Evolutionary conservation across 2,888 invertebrate species (phyloP).

Genomic region (Acleris sparsana): DNA sequence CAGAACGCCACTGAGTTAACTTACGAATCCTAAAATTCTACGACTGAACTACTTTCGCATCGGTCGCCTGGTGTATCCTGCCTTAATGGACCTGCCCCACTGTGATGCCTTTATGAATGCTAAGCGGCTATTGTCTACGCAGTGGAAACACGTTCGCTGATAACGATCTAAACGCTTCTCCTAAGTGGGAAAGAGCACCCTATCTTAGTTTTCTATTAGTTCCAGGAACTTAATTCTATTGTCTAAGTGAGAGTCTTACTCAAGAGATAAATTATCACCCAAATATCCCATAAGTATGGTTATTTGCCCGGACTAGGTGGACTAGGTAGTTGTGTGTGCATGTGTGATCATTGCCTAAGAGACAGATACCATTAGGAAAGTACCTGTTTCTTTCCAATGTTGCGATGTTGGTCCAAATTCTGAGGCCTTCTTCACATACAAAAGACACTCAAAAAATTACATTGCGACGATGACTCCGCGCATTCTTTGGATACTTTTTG

Average conservation of each 20-base stretch:
- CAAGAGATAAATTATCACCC: too few relatives aligned
- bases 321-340: too few relatives aligned
- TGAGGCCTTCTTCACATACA: not conserved
- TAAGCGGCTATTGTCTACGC: constrained; percentile 28
- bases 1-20: not conserved
- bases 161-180: constrained; percentile 26
- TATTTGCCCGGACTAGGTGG: too few relatives aligned
- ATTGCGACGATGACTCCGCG: constrained; percentile 48
- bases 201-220: constrained; percentile 2
- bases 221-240: too few relatives aligned
- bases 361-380: too few relatives aligned
- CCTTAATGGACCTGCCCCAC: constrained; percentile 14
- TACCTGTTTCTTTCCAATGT: too few relatives aligned
- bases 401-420: too few relatives aligned
- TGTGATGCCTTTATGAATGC: constrained; percentile 15
- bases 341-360: too few relatives aligned
- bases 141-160: constrained; percentile 27
- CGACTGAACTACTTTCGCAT: not conserved
- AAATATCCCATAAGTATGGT: too few relatives aligned
- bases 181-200: constrained; percentile 21
- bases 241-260: too few relatives aligned
- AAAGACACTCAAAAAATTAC: constrained; percentile 20
- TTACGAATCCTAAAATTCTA: not conserved
- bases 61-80: not conserved
- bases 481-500: constrained; percentile 64